Evolutionary conservation across 2,113 vertebrate genomes (phyloP).

Genomic region (Propithecus coquereli): DNA sequence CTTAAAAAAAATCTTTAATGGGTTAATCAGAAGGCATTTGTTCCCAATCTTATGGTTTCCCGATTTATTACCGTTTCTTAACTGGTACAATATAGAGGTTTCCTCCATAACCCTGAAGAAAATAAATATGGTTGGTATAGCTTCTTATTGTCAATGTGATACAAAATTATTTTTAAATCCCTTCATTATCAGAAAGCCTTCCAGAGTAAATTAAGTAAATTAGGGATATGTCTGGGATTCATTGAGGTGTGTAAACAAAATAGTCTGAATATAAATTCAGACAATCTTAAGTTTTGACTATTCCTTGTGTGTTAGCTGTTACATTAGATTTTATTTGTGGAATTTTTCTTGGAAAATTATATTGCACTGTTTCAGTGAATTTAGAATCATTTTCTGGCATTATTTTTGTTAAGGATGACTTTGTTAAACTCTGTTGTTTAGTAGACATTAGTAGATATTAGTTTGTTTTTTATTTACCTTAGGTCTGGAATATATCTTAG

Average conservation of each 20-base stretch:
- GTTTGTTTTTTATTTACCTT: neutral
- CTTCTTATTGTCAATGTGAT: neutral
- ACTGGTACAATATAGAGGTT: neutral
- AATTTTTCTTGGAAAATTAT: neutral
- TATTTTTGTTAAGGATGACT: neutral
- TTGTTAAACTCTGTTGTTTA: neutral
- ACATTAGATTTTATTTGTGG: neutral
- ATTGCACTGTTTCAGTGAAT: neutral
- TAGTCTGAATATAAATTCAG: neutral
- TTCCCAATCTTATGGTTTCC: neutral
- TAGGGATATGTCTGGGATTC: neutral
- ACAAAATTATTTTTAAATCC: neutral
- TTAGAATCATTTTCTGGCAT: neutral
- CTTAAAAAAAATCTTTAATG: neutral
- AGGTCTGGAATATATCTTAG: neutral
- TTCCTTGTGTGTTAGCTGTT: neutral
- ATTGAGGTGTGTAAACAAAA: neutral
- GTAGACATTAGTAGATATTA: neutral
- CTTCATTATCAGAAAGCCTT: neutral
- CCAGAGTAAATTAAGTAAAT: neutral
- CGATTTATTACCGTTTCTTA: neutral
- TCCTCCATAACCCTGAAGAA: neutral
- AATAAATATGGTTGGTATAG: neutral
- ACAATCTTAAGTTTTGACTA: neutral
- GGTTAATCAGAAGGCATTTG: neutral